Conservation (phyloP, 2,888 invertebrate species). For the Pterostichus niger region DNA sequence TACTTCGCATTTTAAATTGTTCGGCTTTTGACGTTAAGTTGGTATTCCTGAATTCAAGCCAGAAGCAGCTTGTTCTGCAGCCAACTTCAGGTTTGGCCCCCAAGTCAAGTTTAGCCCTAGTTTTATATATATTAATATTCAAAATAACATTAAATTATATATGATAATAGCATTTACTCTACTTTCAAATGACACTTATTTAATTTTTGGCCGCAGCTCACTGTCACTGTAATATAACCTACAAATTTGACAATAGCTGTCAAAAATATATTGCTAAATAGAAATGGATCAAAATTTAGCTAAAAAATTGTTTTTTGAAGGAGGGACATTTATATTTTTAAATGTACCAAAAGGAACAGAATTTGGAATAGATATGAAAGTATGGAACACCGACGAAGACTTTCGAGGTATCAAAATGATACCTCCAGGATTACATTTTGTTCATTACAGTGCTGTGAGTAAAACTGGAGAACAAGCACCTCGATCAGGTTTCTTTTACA, state of each 20-base stretch:
- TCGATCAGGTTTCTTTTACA: conserved; percentile 86
- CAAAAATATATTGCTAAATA: too few species aligned
- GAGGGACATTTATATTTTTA: conserved; percentile 90
- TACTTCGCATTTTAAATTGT: too few species aligned
- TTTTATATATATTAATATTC: too few species aligned
- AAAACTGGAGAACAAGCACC: conserved; percentile 84
- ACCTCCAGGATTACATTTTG: conserved; percentile 96
- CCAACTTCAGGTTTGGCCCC: too few species aligned
- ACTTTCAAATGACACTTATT: neutral
- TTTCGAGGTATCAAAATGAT: conserved; percentile 99
- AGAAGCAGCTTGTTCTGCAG: too few species aligned
- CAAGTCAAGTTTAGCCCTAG: too few species aligned
- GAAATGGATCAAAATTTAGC: conserved; percentile 89
- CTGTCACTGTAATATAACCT: neutral
- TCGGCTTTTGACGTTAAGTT: too few species aligned
- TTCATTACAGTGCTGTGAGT: conserved; percentile 90
- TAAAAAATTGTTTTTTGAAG: conserved; percentile 86
- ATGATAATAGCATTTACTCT: too few species aligned
- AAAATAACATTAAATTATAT: too few species aligned
- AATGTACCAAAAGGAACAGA: conserved; percentile 95
- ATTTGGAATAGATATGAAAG: conserved; percentile 96
- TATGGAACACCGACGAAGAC: conserved; percentile 93
- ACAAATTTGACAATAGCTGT: conserved; percentile 59
- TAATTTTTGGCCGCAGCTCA: neutral
- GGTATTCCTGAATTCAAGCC: too few species aligned